Percentiles rank a stretch among this genome's conserved stretches.
These are phyloP conservation scores for Amphimedon queenslandica DNA, from an alignment of 37 sponge, comb jelly and placozoan species.

Conservation along the genomic window DNA sequence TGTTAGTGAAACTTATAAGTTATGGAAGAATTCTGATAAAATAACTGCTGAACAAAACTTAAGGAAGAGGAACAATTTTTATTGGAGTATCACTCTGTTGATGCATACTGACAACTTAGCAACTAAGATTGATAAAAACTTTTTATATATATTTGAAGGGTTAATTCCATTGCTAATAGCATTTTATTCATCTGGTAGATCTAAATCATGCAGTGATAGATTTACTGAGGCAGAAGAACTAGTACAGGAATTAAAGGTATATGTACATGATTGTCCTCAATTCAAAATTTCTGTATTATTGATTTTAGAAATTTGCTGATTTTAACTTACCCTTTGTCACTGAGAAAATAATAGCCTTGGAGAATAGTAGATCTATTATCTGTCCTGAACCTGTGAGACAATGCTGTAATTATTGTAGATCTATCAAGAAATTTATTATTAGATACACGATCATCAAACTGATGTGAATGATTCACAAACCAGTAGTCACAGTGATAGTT, in stretches of 20 bases:
- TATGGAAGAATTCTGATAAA: background rate
- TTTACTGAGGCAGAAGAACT: background rate
- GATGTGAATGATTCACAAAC: background rate
- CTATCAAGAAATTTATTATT: too few relatives aligned
- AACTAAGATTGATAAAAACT: background rate
- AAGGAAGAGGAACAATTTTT: background rate
- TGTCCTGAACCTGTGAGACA: too few relatives aligned
- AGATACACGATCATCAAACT: too few relatives aligned
- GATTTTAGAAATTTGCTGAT: too few relatives aligned
- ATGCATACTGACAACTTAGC: background rate
- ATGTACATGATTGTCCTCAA: too few relatives aligned
- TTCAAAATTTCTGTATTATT: too few relatives aligned
- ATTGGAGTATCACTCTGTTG: background rate
- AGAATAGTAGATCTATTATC: too few relatives aligned
- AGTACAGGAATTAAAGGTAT: background rate
- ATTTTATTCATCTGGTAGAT: background rate
- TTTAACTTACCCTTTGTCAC: too few relatives aligned
- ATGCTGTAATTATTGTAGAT: too few relatives aligned
- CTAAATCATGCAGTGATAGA: background rate
- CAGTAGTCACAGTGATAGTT: background rate
- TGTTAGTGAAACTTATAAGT: too few relatives aligned
- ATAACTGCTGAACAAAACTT: background rate
- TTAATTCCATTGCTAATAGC: background rate
- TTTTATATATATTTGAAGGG: background rate
- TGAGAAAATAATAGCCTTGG: too few relatives aligned